phyloP scores from a whole-genome alignment of 1,140 invertebrate species.

The Ostrea edulis region DNA sequence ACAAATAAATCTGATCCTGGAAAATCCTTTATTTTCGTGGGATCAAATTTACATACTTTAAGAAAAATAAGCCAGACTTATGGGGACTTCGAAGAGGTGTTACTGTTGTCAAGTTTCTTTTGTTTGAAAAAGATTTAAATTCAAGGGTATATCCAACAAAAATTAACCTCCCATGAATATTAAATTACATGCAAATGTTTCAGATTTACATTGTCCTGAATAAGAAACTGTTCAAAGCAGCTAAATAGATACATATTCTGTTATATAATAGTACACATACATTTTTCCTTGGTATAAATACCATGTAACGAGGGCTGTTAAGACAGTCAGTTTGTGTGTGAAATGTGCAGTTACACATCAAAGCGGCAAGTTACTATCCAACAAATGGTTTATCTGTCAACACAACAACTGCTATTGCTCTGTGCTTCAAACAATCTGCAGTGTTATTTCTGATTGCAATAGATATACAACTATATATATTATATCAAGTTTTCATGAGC shows the following conservation, averaged over 20 bases:
- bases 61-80: no score
- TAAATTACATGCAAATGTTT: background rate
- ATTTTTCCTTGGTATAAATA: background rate
- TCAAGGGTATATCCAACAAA: no score
- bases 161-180: no score
- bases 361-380: background rate
- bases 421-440: background rate
- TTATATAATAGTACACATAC: background rate
- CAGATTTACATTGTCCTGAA: background rate
- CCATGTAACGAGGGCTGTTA: background rate
- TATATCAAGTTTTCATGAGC: no score
- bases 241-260: background rate
- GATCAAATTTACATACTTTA: background rate
- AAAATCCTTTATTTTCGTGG: background rate
- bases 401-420: background rate
- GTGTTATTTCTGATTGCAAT: background rate
- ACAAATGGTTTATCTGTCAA: background rate
- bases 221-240: background rate
- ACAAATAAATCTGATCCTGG: background rate
- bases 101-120: no score
- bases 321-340: slow-evolving; percentile 10
- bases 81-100: no score
- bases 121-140: no score
- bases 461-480: background rate
- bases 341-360: slow-evolving; percentile 37